Evolutionary conservation across 2,113 vertebrate species (phyloP).

Genomic region (Antechinus stuartii): DNA sequence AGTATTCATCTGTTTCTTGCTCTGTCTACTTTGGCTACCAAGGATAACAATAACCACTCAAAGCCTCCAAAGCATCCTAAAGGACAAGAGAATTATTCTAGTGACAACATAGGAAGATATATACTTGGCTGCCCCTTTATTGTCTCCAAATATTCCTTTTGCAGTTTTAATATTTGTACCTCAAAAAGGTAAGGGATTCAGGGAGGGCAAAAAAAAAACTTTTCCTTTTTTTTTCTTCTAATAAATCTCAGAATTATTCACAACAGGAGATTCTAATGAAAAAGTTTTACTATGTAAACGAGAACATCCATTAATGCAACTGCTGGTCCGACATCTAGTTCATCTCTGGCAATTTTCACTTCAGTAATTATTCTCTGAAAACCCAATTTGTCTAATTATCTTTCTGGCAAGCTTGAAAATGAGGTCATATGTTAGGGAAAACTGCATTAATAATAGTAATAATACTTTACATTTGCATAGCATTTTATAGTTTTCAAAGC

Average conservation of each 20-base stretch:
- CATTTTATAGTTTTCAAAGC: neutral
- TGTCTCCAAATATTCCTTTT: neutral
- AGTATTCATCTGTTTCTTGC: constrained; percentile 4
- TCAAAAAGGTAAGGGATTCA: neutral
- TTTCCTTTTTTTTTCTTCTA: neutral
- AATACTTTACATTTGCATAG: neutral
- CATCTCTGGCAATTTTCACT: neutral
- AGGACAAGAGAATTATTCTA: neutral
- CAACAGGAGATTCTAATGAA: neutral
- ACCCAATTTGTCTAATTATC: neutral
- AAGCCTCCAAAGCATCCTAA: neutral
- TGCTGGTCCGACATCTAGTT: neutral
- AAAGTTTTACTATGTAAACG: constrained; percentile 19
- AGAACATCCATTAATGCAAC: neutral
- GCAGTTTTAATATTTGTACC: neutral
- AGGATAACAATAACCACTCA: neutral
- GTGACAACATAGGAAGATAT: neutral
- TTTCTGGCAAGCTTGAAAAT: constrained; percentile 39
- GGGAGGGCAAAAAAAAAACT: neutral
- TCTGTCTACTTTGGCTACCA: neutral
- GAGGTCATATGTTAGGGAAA: constrained; percentile 2
- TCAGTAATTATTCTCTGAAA: constrained; percentile 9
- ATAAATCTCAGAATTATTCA: neutral
- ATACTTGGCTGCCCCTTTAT: neutral
- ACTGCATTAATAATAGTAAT: neutral